Evolutionary conservation across 2,113 vertebrate species (phyloP).

Genomic region (Geococcyx californianus): DNA sequence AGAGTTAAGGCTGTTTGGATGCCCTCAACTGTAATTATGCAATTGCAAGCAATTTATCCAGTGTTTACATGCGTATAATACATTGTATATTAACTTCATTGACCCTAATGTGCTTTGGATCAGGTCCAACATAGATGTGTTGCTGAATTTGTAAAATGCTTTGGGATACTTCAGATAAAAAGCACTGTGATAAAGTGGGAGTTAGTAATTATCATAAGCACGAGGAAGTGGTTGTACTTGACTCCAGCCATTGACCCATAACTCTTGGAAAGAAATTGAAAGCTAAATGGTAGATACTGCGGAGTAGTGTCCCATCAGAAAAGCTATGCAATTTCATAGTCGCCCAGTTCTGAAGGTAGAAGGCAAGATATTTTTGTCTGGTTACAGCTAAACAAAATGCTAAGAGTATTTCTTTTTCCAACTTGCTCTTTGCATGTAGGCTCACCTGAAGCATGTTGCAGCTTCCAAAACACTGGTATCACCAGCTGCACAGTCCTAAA

Average conservation of each 20-base stretch:
- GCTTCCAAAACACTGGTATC: background rate
- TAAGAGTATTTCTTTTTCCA: background rate
- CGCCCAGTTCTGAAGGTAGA: background rate
- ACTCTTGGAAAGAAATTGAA: conserved; percentile 61
- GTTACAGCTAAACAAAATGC: background rate
- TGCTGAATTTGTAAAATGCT: conserved; percentile 55
- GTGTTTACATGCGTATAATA: conserved; percentile 57
- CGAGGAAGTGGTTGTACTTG: conserved; percentile 37
- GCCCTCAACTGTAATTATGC: conserved; percentile 39
- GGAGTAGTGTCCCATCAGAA: conserved; percentile 24
- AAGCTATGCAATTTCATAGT: background rate
- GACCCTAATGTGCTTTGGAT: conserved; percentile 36
- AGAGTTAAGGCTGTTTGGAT: conserved; percentile 37
- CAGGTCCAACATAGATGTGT: conserved; percentile 18
- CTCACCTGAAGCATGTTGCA: background rate
- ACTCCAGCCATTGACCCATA: conserved; percentile 52
- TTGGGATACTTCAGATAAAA: conserved; percentile 65
- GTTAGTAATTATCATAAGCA: conserved; percentile 43
- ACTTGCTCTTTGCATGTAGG: background rate
- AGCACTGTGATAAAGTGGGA: conserved; percentile 58
- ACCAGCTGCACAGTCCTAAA: background rate
- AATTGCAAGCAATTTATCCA: conserved; percentile 52
- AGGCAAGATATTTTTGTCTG: background rate
- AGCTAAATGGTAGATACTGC: background rate
- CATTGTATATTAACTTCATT: conserved; percentile 54